Evolutionary conservation across 2,113 vertebrate species (phyloP), one percentile per base, ranked within the genome.

Genomic region (Odocoileus hemionus): DNA sequence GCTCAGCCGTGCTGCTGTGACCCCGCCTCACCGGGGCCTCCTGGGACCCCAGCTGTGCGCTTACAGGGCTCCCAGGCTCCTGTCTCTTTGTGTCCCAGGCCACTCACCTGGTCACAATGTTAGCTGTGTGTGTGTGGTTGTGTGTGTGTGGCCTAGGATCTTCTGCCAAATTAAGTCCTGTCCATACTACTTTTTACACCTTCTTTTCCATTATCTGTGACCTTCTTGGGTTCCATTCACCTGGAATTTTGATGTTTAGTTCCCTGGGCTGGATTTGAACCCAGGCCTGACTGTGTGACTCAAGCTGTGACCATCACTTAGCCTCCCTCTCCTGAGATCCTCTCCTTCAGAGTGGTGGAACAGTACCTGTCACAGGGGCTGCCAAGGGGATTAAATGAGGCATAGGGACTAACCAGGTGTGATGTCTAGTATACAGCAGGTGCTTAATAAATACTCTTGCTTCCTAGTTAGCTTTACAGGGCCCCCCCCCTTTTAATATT

Each of bases 11-110:
- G 12, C 17, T 14, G 23, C 33, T 12, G 58, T 7, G 33, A 7
- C 2, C 8, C 17, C 39, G 1, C 9, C 17, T 13, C 45, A 4
- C 2, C 16, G 43, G 1, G 23, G 33, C 30, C 4, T 43, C 57
- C 19, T 13, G 5, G 6, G 16, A 76, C 15, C 50, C 33, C 1
- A 3, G 39, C 61, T 36, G 9, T 15, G 28, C 6, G 0, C 67
- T 57, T 11, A 1, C 3, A 28, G 21, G 5, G 43, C 43, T 33
- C 21, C 57, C 36, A 47, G 45, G 28, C n/a, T 76, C 60, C 33
- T 70, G 54, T 64, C 57, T 61, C 45, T 50, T 9, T 36, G n/a
- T 90, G 26, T 57, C 36, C 23, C 36, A 54, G 30, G 36, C 58
- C 8, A 21, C 39, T 28, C 5, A 70, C 26, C 26, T 16, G 21